Evolutionary conservation across 1,140 invertebrate species (phyloP), one percentile per base, ranked within the genome.

Genomic region (Drosophila sechellia): DNA sequence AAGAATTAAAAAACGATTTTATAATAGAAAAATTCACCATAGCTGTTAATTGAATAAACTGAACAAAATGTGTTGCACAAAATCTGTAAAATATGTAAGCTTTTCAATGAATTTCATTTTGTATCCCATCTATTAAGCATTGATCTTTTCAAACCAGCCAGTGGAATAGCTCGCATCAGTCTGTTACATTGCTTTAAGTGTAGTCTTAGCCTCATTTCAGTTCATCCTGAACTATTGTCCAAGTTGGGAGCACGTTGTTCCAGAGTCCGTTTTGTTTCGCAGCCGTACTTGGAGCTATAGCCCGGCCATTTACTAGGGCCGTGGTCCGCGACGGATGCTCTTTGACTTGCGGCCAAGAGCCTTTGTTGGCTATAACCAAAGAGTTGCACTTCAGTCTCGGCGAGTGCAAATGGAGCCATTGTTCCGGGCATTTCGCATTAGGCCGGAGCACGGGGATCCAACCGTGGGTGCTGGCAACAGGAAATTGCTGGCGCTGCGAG

Each of bases 351-450:
- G 56, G 75, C 66, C 64, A 50, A 22, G 15, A 75, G 58, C 79
- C 64, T 63, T 81, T 87, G 70, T 81, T 52, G 57, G 39, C 49
- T n/a, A 54, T 42, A 61, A 59, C 79, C 68, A 79, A 68, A 77
- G 84, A 84, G 79, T 89, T 89, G 80, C 84, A 87, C 83, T 87
- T 89, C 72, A 87, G 76, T 60, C 58, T 53, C 54, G 52, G 61
- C 58, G 63, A 68, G 77, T 83, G 64, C 79, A 89, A 89, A 89
- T 84, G 79, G 80, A 84, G 71, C 68, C 65, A 80, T 89, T 89
- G 84, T 89, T 84, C 69, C 45, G 34, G 37, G 60, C 39, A 50
- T 76, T 81, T 61, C 59, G 56, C 64, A 84, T 84, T 84, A 69
- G 63, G 55, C 12, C 43, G 54, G 20, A 22, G 60, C 43, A 39